A percentile compares a stretch with the other conserved stretches of the same genome.
phyloP scores from a whole-genome alignment of 1,140 invertebrate genomes.

The Zeugodacus cucurbitae region DNA sequence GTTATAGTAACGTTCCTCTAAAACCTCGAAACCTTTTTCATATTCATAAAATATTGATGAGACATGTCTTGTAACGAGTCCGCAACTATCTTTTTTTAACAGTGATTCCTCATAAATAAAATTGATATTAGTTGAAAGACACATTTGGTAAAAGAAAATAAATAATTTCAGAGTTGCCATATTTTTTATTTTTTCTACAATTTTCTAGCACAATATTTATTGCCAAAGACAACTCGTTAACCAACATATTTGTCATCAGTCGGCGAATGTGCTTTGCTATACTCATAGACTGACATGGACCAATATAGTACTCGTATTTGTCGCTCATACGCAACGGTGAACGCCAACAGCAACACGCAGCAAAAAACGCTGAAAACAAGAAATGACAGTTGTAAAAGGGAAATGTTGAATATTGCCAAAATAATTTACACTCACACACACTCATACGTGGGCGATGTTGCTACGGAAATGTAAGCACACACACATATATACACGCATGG shows the following conservation, averaged over 20 bases:
- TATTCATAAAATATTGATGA: too few species aligned
- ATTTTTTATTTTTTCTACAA: too few species aligned
- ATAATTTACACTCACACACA: background rate
- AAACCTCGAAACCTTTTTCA: too few species aligned
- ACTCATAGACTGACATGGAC: background rate
- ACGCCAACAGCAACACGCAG: background rate
- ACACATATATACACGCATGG: background rate
- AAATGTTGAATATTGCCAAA: slow-evolving; percentile 5
- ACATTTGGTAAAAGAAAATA: too few species aligned
- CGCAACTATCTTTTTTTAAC: too few species aligned
- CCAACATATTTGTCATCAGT: background rate
- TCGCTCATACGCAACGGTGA: slow-evolving; percentile 5
- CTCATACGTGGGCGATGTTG: background rate
- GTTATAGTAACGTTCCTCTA: too few species aligned
- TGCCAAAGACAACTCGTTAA: background rate
- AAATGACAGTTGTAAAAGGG: slow-evolving; percentile 1
- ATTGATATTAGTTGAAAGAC: too few species aligned
- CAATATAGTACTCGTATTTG: background rate
- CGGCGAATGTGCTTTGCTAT: background rate
- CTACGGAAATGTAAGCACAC: background rate
- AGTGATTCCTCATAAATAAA: too few species aligned
- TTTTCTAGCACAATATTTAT: background rate
- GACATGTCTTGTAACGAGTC: too few species aligned
- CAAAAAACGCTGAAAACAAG: background rate
- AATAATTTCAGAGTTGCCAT: too few species aligned